These are phyloP conservation scores for Escarpia spicata DNA, from an alignment of 2,888 invertebrate species.

Conservation along the genomic window DNA sequence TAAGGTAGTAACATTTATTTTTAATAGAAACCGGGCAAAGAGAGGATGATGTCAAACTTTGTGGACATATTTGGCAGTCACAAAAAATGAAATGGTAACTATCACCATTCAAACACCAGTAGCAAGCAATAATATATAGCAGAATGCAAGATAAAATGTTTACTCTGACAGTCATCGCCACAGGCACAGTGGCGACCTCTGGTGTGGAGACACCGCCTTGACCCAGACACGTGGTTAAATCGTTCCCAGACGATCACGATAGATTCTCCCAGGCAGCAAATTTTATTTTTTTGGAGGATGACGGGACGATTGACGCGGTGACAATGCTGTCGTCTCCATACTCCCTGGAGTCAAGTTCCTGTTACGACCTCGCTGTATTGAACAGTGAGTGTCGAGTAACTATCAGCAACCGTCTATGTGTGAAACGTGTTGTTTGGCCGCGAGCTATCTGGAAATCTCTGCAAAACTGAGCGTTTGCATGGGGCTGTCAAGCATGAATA, in stretches of 20 bases:
- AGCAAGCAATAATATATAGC: no score
- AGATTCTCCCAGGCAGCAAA: background rate
- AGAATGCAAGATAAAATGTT: no score
- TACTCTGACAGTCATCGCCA: background rate
- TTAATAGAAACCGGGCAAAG: no score
- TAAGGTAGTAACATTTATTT: no score
- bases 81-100: no score
- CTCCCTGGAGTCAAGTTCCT: background rate
- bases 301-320: background rate
- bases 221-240: background rate
- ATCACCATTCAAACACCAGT: no score
- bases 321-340: background rate
- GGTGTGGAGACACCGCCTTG: background rate
- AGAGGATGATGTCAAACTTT: no score
- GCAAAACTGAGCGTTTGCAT: background rate
- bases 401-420: background rate
- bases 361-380: background rate
- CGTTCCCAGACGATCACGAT: background rate
- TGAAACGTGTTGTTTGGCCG: background rate
- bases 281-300: background rate
- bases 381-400: background rate
- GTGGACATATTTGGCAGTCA: no score
- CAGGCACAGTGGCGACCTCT: background rate
- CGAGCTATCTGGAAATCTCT: background rate
- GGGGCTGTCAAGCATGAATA: background rate